These are phyloP conservation scores for Melospiza georgiana DNA, from an alignment of 2,113 vertebrate genomes.

Conservation along the genomic window DNA sequence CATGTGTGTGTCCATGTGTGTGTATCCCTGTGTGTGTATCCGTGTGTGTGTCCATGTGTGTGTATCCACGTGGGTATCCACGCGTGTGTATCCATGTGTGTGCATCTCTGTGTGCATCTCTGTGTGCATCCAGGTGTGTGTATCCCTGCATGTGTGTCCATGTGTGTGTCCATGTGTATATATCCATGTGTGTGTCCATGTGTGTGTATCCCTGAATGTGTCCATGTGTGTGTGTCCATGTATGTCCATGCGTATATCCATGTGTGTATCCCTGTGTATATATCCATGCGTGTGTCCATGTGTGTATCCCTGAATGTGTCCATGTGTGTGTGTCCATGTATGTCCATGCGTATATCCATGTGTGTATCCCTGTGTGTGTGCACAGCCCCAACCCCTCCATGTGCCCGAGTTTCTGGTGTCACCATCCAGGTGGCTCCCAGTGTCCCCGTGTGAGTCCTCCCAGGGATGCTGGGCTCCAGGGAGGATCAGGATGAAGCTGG, in stretches of 20 bases:
- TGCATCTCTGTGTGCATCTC: accelerated
- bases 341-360: too few relatives aligned
- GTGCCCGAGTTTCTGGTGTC: neutral
- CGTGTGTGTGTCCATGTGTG: too few relatives aligned
- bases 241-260: too few relatives aligned
- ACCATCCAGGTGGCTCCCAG: neutral
- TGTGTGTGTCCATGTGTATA: too few relatives aligned
- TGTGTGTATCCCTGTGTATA: neutral
- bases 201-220: neutral
- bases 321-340: too few relatives aligned
- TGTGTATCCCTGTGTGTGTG: neutral
- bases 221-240: too few relatives aligned
- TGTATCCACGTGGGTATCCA: too few relatives aligned
- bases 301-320: too few relatives aligned
- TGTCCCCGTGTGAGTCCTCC: neutral
- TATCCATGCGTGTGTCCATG: accelerated
- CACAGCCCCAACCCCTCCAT: neutral
- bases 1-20: too few relatives aligned
- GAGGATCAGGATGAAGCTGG: neutral
- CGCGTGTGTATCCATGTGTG: accelerated
- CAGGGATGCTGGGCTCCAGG: neutral
- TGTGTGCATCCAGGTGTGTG: too few relatives aligned
- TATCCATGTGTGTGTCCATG: accelerated
- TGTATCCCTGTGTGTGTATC: too few relatives aligned
- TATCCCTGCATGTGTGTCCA: neutral